Base-by-base conservation (phyloP, 2,888 invertebrate species). In the Zaprionus bogoriensis region DNA sequence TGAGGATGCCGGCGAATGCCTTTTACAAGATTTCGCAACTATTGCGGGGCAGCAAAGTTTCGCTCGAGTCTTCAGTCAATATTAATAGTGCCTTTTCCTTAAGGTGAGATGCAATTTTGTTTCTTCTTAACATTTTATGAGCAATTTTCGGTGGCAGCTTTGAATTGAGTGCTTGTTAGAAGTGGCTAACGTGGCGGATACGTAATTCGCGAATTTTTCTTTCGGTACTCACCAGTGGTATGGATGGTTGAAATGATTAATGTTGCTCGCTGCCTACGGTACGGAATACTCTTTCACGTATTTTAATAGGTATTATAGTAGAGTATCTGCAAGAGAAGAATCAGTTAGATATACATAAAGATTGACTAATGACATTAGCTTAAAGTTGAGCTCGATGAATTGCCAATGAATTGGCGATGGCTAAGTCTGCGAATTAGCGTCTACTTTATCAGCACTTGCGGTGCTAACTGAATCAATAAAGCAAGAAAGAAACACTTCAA, bases 401-500 rank as follows among this genome's bases (percentile, higher is more conserved):
- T n/a, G n/a, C n/a, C n/a, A n/a, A n/a, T n/a, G n/a, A n/a, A n/a
- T 17, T 46, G 36, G 52, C 38, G 50, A 58, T 59, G 52, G 51
- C 52, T 58, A 45, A 54, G 52, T 55, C 54, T 65, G 46, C 62
- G 55, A 85, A 75, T 82, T 85, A 78, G 65, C 58, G 65, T 45
- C 58, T 58, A 75, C 66, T 66, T 64, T 14, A 55, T 57, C 42
- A 41, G 32, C 48, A 27, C 54, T 51, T 54, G 27, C 32, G 25
- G 7, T 23, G 47, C 54, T 61, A 32, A 61, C 51, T 42, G 53
- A 80, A 69, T 73, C 81, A 83, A 86, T 80, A 73, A 67, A 42
- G 41, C 52, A 57, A 63, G 61, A 44, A 47, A 50, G 14, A 68
- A 65, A 59, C 25, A 52, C 52, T 45, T 42, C 53, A 62, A 61